phyloP scores from a whole-genome alignment of 2,888 invertebrate genomes.

The Melikaiella ostensackeni region DNA sequence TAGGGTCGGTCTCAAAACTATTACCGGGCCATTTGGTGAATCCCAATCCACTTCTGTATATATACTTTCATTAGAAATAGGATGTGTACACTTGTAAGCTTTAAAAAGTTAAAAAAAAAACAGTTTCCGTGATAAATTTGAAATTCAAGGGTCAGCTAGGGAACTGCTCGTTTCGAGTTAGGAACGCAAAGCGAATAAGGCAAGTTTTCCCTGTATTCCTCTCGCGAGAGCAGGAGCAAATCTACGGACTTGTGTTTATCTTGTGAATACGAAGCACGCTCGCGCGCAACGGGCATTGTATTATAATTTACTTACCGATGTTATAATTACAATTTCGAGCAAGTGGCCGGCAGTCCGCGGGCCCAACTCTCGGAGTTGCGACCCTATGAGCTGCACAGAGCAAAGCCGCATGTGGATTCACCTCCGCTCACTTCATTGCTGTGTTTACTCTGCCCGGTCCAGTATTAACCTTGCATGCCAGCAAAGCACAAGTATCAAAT shows the following conservation, averaged over 20 bases:
- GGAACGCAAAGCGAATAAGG: constrained; percentile 32
- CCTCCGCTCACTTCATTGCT: constrained; percentile 52
- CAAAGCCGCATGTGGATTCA: constrained; percentile 46
- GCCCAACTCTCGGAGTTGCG: constrained; percentile 49
- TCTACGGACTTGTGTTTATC: constrained; percentile 69
- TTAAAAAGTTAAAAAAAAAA: background rate
- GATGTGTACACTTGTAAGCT: background rate
- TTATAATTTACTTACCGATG: constrained; percentile 77
- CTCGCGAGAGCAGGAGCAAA: constrained; percentile 46
- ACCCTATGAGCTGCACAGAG: constrained; percentile 47
- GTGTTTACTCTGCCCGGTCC: constrained; percentile 74
- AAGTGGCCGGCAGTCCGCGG: constrained; percentile 60
- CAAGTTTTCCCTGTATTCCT: constrained; percentile 28
- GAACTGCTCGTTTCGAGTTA: constrained; percentile 23
- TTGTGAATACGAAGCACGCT: constrained; percentile 75
- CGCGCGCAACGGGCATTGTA: constrained; percentile 69
- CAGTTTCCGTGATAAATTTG: constrained; percentile 17
- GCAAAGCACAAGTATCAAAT: constrained; percentile 45
- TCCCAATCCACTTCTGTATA: too few species aligned
- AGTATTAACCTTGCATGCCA: constrained; percentile 67
- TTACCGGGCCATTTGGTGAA: too few species aligned
- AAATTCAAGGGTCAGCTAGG: constrained; percentile 25
- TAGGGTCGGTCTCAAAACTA: too few species aligned
- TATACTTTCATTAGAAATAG: too few species aligned
- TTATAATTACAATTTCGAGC: constrained; percentile 76